phyloP scores from a whole-genome alignment of 2,888 invertebrate species.

The Ectropis crepuscularia region DNA sequence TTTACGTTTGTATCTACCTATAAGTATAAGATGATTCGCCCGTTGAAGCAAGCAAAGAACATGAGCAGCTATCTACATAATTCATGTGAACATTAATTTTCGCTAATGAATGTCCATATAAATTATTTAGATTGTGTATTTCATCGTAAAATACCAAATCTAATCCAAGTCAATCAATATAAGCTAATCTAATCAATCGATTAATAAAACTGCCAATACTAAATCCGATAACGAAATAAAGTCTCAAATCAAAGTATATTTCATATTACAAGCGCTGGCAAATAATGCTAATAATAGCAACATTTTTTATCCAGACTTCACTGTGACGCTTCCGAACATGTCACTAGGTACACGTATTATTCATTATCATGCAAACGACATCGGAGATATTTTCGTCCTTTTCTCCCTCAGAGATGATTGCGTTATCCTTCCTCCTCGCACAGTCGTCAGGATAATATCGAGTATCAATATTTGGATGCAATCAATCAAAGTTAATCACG shows the following conservation, averaged over 20 bases:
- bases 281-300: conserved; percentile 14
- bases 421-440: conserved; percentile 54
- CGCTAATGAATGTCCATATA: neutral
- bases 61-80: no score
- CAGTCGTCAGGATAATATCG: conserved; percentile 64
- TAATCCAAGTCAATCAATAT: conserved; percentile 14
- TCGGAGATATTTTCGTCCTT: conserved; percentile 47
- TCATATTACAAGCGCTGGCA: conserved; percentile 11
- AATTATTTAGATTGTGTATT: neutral
- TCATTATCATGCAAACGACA: conserved; percentile 61
- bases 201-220: conserved; percentile 12
- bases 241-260: conserved; percentile 4
- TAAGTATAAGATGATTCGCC: no score
- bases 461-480: conserved; percentile 82
- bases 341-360: conserved; percentile 52
- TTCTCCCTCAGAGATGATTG: conserved; percentile 39
- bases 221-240: conserved; percentile 9
- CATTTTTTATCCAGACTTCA: conserved; percentile 39
- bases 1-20: no score
- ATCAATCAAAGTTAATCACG: conserved; percentile 84
- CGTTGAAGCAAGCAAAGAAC: no score
- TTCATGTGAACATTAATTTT: no score
- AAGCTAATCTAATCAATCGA: conserved; percentile 8
- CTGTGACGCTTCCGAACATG: conserved; percentile 58
- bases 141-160: neutral